Evolutionary conservation across 2,113 vertebrate species (phyloP), one percentile per base, ranked within the genome.

Genomic region (Muntiacus reevesi): DNA sequence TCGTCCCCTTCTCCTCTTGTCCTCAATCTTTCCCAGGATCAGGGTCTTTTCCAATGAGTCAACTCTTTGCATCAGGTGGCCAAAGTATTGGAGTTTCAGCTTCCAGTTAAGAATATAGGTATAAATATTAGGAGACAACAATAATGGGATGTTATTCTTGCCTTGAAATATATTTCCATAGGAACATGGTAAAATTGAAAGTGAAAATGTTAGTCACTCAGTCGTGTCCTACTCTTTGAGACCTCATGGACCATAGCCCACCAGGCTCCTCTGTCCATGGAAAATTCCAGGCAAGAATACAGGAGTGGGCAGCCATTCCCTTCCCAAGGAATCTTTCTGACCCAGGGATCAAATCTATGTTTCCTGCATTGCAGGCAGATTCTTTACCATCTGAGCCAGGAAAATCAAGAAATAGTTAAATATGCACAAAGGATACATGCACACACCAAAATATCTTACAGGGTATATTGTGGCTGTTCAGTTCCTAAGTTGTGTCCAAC

Each of bases 401-500:
- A 74, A 59, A 81, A 60, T 81, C 15, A 81, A 52, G 30, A 57
- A 91, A 64, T 67, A 81, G 14, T 71, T 43, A n/a, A 54, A n/a
- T 45, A 90, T 25, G 7, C 13, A 55, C 8, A n/a, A 84, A 15
- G 28, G 8, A 55, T 25, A 33, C 17, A 30, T 40, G 27, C 16
- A 82, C 3, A 40, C 11, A 13, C 10, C n/a, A 30, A 54, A 52
- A 23, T 82, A 36, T 64, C 4, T 15, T 83, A 60, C 43, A 28
- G 36, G 21, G 25, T 3, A 55, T n/a, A 17, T 25, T 30, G 30
- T 71, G 6, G 10, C 40, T 40, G 19, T 40, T 40, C 36, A 25
- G 67, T 40, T 74, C 3, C 67, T 74, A 40, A 40, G 19, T 0
- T 12, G 10, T 12, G 1, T 23, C 10, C 5, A 0, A 25, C 67